Base-by-base conservation (phyloP, 1,140 invertebrate species). In the Drosophila murphyi region DNA sequence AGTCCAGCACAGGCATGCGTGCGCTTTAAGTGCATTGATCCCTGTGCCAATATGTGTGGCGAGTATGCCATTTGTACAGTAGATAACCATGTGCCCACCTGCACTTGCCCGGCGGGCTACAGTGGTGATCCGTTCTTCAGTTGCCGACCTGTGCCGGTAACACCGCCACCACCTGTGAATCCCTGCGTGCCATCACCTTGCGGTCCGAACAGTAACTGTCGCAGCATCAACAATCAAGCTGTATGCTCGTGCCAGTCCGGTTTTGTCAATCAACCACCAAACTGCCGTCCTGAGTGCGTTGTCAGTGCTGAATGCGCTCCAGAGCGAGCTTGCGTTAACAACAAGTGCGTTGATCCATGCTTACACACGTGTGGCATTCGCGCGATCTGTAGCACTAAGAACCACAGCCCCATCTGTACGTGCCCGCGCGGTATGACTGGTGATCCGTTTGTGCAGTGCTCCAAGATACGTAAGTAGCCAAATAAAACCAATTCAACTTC, bases 121-220 rank as follows among this genome's bases (percentile, higher is more conserved):
- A 95, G 95, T 7, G 97, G 97, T 52, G 96, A 97, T 94, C 96
- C 96, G 45, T 96, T 96, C 92, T 96, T 95, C 90, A 95, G 95
- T 87, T 97, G 97, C 85, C 95, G 94, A 80, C 93, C 94, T 75
- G 93, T 95, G 43, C 90, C 68, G 91, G 93, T 86, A 94, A 95
- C 91, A 81, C 92, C 51, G 82, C 81, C 92, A 67, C 77, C 82
- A 83, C 62, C 67, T 51, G 3, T 92, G 3, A 83, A 88, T 92
- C 94, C 94, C 0, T 95, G 95, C 74, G 91, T 93, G 71, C 95
- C 95, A 51, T 95, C 95, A 3, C 95, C 95, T 4, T 96, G 95
- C 86, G 95, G 95, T 29, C 94, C 95, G 7, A 96, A 97, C 92
- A 96, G 96, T 76, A 93, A 95, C 70, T 97, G 96, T 72, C 93